Base-by-base conservation (phyloP, 2,113 vertebrate genomes). In the Corydoras maculifer region DNA sequence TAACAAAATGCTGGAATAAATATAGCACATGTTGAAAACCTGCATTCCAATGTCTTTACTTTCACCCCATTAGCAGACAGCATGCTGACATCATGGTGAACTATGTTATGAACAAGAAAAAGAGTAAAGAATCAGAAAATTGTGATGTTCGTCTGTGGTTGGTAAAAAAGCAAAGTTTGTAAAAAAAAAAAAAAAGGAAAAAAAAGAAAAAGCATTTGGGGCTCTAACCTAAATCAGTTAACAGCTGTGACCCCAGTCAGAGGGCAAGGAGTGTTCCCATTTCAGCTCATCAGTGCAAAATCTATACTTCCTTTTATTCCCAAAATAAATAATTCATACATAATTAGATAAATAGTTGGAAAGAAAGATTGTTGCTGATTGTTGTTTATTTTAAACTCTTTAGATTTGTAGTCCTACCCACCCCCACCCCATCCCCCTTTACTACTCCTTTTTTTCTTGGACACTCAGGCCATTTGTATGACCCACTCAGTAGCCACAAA, bases 41-140 rank as follows among this genome's bases (percentile, higher is more conserved):
- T 5, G 14, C 54, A 57, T 15, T 75, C 69, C 59, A 55, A 58
- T 31, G 69, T 35, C 55, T 76, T 76, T 69, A 72, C 69, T 76
- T 72, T 62, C 35, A 68, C 12, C 7, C 54, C 6, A 3, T 57
- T 57, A n/a, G 54, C 14, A 57, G 14, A 57, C 13, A 7, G 12
- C 14, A 57, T 57, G 54, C 43, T 51, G 62, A 58, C 54, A 66
- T 35, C 53, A 59, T 57, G 14, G 68, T 61, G 15, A 14, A 66
- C 15, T 55, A 62, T 50, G 58, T 12, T 30, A 57, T 48, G 29
- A 29, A 75, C 70, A 31, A 51, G 25, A 65, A 53, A 51, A 51
- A 53, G 10, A 53, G 51, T 3, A 14, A 5, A 53, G 13, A 53
- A 53, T 53, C 51, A 12, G 51, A 14, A 10, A 1, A 53, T 14